Base-by-base conservation (phyloP, 2,888 invertebrate species). In the Archaeoteleia sp. region DNA sequence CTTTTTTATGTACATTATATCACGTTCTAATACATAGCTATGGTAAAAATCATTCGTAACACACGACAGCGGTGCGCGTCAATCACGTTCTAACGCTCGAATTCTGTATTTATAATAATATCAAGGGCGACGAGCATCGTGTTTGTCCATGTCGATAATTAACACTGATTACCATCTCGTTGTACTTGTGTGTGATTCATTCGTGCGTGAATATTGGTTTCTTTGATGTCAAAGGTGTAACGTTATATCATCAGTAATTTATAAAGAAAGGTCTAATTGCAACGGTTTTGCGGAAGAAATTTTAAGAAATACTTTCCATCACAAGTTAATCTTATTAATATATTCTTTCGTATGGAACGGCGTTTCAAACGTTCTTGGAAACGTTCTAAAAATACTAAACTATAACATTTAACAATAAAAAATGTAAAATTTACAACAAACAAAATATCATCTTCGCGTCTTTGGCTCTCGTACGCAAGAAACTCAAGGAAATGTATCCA, bases 1-100 rank as follows among this genome's bases (percentile, higher is more conserved):
- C 49, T 49, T 42, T 20, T 58, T 67, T 81, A 80, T 81, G 53
- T 82, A 82, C 82, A 80, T 74, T 71, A 72, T 75, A 77, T 78
- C 77, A 78, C 78, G 73, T 76, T 76, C 76, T 76, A 79, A 78
- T 74, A 72, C 57, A 70, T 70, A 74, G 69, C 74, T 68, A 73
- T 74, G 72, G 77, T 78, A 77, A 76, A 76, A 78, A 78, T 77
- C 69, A 70, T 74, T 73, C 67, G 63, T 46, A 61, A 58, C 62
- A 27, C 37, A 49, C 39, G 61, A 57, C 46, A 55, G 55, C 43
- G 61, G 53, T 51, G 51, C 51, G 61, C 57, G 25, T 67, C 53
- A 63, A 61, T 54, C 60, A 66, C 65, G 45, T 49, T 49, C 53
- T 67, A 45, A 37, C 51, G 67, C 29, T 62, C 62, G 42, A 62